phyloP scores from a whole-genome alignment of 2,888 invertebrate species.

The Parascotia fuliginaria region DNA sequence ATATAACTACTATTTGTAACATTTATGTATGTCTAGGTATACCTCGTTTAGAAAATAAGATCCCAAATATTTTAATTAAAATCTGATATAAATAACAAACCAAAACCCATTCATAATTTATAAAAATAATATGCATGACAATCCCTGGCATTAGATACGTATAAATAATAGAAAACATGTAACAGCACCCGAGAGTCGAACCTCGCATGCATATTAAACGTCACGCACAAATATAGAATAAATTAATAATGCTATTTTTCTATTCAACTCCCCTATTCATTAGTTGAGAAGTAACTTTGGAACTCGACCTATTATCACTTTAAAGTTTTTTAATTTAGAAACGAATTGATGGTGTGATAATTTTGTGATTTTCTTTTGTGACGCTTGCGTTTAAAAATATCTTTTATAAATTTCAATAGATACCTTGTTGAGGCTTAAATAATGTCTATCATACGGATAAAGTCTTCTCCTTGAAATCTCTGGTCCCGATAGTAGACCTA shows the following conservation, averaged over 20 bases:
- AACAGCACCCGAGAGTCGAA: conserved; percentile 33
- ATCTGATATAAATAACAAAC: conserved; percentile 9
- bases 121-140: conserved; percentile 31
- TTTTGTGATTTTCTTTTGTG: no score
- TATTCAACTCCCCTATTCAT: conserved; percentile 60
- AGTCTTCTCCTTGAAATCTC: no score
- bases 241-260: conserved; percentile 78
- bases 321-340: neutral
- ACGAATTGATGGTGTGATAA: no score
- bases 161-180: conserved; percentile 44
- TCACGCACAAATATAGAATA: conserved; percentile 77
- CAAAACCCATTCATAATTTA: conserved; percentile 31
- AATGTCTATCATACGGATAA: no score
- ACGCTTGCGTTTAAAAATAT: no score
- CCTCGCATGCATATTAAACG: conserved; percentile 72
- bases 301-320: conserved; percentile 21
- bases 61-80: conserved; percentile 8
- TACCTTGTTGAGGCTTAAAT: no score
- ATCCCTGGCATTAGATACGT: conserved; percentile 39
- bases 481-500: no score
- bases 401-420: no score
- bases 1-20: no score
- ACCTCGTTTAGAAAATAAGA: no score
- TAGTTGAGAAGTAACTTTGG: conserved; percentile 27
- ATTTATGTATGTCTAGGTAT: no score